These are phyloP conservation scores for Propithecus coquereli DNA, from an alignment of 2,113 vertebrate genomes.

Conservation along the genomic window DNA sequence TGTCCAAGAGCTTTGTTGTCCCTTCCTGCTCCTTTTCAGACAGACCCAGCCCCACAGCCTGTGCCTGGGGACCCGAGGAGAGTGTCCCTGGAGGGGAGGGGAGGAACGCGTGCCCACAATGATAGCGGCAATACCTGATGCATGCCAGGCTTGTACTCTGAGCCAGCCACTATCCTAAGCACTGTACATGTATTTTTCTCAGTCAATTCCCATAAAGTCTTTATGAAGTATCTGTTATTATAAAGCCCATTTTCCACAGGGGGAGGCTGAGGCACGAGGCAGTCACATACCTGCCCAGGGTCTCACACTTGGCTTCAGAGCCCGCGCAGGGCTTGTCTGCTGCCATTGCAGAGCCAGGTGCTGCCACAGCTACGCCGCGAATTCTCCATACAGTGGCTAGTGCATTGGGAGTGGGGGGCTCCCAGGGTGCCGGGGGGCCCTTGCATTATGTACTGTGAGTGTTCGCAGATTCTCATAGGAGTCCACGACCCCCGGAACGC, in stretches of 20 bases:
- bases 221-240: not conserved
- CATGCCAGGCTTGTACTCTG: not conserved
- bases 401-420: too few species aligned
- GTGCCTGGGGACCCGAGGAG: not conserved
- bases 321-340: not conserved
- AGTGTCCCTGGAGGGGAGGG: not conserved
- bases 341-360: not conserved
- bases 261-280: not conserved
- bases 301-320: not conserved
- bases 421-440: not conserved
- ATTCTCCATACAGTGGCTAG: too few species aligned
- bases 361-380: accelerated
- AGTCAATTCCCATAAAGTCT: not conserved
- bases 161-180: not conserved
- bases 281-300: not conserved
- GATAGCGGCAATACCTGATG: not conserved
- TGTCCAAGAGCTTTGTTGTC: not conserved
- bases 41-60: not conserved
- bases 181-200: not conserved
- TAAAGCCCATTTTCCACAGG: not conserved
- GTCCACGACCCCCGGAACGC: not conserved
- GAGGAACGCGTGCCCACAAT: accelerated
- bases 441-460: not conserved
- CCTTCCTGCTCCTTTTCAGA: not conserved
- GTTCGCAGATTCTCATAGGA: not conserved